Base-by-base conservation (phyloP, 2,888 invertebrate species). In the Hoplodrina ambigua region DNA sequence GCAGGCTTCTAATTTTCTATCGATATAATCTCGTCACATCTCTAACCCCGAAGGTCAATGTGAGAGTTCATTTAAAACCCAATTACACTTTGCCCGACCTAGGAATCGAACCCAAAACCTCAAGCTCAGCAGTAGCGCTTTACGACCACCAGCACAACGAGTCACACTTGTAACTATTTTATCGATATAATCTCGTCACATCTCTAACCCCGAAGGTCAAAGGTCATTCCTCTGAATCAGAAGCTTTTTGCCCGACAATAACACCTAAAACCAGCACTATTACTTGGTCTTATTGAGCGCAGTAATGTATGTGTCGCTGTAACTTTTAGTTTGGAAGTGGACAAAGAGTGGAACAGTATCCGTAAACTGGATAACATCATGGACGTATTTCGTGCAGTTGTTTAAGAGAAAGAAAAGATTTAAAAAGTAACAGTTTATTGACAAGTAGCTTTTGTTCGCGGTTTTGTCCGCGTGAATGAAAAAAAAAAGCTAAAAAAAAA, bases 171-270 rank as follows among this genome's bases (percentile, higher is more conserved):
- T 2, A 25, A 25, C 25, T 25, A n/a, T 46, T 46, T 5, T 63
- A 70, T 82, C 78, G 73, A 74, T 74, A 69, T 13, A 60, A 58
- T 49, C 10, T 10, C 10, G 33, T 53, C 75, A 41, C 88, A 75
- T 78, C 85, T 53, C 89, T 89, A 86, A 41, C 41, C 37, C 25
- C 57, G 82, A 86, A 89, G 90, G 90, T 90, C 88, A 88, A 81
- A 73, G 83, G 85, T 86, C 82, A 87, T 87, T 90, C 87, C 87
- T 90, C 89, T 86, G 86, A 90, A 90, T 90, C 89, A 87, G 88
- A 82, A 77, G 82, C 79, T 84, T 86, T 86, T 77, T 78, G 54
- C 56, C 62, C 72, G 81, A 79, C 83, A 84, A 82, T 84, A 78
- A 82, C 72, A 75, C 70, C 75, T 72, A 72, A 80, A 66, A 75